Conservation (phyloP, 2,797 vertebrate species). For the Orientallactaga sibirica region DNA sequence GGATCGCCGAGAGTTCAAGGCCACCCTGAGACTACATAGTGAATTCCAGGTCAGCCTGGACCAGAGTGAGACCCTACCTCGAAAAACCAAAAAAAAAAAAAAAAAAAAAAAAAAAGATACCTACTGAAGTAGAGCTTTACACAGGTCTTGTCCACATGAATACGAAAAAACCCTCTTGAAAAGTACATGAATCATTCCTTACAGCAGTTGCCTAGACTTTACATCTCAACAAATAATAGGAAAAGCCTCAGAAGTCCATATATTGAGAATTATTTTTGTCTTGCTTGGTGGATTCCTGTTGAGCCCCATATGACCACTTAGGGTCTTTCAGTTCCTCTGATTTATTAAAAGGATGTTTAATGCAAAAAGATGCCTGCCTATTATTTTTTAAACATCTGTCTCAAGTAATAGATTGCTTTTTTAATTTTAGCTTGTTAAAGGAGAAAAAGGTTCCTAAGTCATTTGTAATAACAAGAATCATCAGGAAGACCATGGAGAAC, state of each 20-base stretch:
- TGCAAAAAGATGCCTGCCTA: background rate
- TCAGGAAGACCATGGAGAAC: conserved; percentile 73
- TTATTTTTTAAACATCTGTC: background rate
- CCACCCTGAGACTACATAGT: too few relatives aligned
- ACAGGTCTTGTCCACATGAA: background rate
- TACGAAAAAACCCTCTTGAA: background rate
- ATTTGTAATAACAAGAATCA: background rate
- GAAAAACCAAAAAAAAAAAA: too few relatives aligned
- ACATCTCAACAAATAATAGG: background rate
- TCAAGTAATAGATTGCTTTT: conserved; percentile 15
- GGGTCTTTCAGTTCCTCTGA: conserved; percentile 36
- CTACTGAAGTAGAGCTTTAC: background rate
- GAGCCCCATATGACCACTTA: background rate
- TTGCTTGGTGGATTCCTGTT: background rate
- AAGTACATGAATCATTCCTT: background rate
- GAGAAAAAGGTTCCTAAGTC: background rate
- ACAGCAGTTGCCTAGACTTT: background rate
- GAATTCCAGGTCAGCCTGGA: too few relatives aligned
- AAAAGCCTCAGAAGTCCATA: background rate
- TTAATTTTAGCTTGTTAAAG: background rate
- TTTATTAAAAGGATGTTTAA: background rate
- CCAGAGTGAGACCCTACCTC: too few relatives aligned
- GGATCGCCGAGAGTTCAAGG: too few relatives aligned
- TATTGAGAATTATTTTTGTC: background rate
- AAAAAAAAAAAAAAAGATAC: too few relatives aligned